phyloP scores from a whole-genome alignment of 2,888 invertebrate species.

The Rhamnusium bicolor region DNA sequence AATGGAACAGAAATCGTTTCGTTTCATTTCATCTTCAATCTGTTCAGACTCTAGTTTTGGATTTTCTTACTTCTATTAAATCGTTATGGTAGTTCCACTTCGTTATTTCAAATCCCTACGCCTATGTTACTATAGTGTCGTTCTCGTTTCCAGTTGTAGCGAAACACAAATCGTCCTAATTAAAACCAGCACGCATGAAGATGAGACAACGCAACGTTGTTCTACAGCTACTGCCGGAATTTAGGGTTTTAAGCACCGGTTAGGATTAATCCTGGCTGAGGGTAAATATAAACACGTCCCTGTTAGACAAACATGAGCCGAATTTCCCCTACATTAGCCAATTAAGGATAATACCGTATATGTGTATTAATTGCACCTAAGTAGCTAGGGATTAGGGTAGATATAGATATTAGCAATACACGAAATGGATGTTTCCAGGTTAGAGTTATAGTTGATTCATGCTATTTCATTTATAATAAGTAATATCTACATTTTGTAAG shows the following conservation, averaged over 20 bases:
- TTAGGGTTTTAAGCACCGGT: conserved; percentile 41
- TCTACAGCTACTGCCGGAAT: conserved; percentile 40
- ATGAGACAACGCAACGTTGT: conserved; percentile 35
- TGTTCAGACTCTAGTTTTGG: no score
- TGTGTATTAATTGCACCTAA: conserved; percentile 53
- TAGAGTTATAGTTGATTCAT: neutral
- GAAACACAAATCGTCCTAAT: conserved; percentile 53
- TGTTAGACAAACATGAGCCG: conserved; percentile 38
- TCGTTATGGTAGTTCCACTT: no score
- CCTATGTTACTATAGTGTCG: neutral
- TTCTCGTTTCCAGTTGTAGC: conserved; percentile 34
- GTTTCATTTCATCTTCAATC: no score
- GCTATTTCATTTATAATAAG: conserved; percentile 1
- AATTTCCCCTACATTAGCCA: conserved; percentile 58
- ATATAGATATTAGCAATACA: conserved; percentile 25
- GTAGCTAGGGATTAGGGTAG: conserved; percentile 31
- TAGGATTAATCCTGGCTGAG: conserved; percentile 42
- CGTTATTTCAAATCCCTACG: neutral
- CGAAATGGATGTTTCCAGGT: neutral
- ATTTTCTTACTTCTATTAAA: no score
- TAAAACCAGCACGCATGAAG: conserved; percentile 52
- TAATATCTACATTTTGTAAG: neutral
- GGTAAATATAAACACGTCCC: conserved; percentile 41
- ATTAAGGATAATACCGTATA: conserved; percentile 52
- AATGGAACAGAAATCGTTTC: no score